Base-by-base conservation (phyloP, 2,888 invertebrate genomes). In the Pogonocherus hispidulus region DNA sequence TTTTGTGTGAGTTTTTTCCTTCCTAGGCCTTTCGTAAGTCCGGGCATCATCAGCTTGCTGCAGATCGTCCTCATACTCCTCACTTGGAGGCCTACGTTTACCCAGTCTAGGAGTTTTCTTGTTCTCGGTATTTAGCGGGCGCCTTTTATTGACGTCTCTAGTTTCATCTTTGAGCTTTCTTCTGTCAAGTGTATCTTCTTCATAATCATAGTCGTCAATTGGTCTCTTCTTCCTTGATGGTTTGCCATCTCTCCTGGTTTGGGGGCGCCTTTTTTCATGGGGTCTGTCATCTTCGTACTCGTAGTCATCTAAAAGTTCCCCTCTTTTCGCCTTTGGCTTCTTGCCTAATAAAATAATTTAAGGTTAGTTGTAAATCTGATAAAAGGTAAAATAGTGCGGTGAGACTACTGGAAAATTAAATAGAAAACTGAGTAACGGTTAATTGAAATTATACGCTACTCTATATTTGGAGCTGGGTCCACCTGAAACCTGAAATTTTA, bases 161-260 rank as follows among this genome's bases (percentile, higher is more conserved):
- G 16, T 51, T 47, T 66, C 71, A 3, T 55, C 27, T 44, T 27
- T 55, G 11, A 44, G 19, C 18, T 46, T 70, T 49, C 49, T 64
- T 27, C 54, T 49, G 16, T 52, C 20, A 20, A 59, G 55, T 55
- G 14, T 46, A n/a, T 62, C 49, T 16, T 66, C 76, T 16, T 82
- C 82, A 74, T 87, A 86, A n/a, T 87, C 85, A 5, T 41, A 41
- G 14, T 86, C 86, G 44, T 86, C 79, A 51, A 86, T 82, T 0
- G 78, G 76, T 54, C 74, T 65, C 51, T 75, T 67, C 14, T 78
- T 79, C 63, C 68, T 69, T 19, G 65, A 32, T 46, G 63, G 67
- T 44, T 69, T 81, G 54, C 63, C 63, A 47, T 41, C 52, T 54
- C 60, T 54, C 59, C 51, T 75, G 80, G 83, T 76, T 70, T 0